Conservation (phyloP, 1,140 invertebrate genomes). For the Colletes gigas region DNA sequence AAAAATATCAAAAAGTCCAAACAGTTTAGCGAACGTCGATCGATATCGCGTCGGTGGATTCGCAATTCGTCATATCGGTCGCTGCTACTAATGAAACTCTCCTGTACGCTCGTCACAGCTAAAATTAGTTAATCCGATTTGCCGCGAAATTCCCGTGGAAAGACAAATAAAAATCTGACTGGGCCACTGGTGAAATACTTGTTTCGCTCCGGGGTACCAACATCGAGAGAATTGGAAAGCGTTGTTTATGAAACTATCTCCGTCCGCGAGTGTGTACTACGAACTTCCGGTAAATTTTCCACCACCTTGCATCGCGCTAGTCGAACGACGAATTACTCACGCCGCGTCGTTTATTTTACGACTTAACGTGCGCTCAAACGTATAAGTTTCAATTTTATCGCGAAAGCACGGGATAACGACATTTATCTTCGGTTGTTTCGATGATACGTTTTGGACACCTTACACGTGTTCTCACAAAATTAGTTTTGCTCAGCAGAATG, state of each 20-base stretch:
- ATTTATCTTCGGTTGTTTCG: too few relatives aligned
- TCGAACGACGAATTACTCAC: not conserved
- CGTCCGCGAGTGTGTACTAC: not conserved
- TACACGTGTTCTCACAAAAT: too few relatives aligned
- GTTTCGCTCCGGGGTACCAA: not conserved
- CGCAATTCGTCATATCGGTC: not conserved
- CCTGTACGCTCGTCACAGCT: constrained; percentile 4
- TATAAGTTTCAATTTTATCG: too few relatives aligned
- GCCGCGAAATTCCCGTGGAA: constrained; percentile 6
- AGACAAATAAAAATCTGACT: constrained; percentile 40
- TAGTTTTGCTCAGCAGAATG: too few relatives aligned
- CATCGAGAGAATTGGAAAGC: constrained; percentile 20
- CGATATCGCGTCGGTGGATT: not conserved
- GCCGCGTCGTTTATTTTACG: not conserved
- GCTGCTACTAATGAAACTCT: constrained; percentile 31
- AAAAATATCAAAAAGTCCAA: not conserved
- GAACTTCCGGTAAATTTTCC: not conserved
- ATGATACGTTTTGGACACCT: too few relatives aligned
- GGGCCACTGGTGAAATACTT: not conserved
- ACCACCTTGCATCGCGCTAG: not conserved
- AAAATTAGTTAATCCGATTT: constrained; percentile 35
- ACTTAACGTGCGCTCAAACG: not conserved
- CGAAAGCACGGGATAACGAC: too few relatives aligned
- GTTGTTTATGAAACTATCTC: constrained; percentile 36
- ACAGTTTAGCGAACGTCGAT: not conserved